These are phyloP conservation scores for Cephus runcator DNA, from an alignment of 2,888 invertebrate species.

Conservation along the genomic window DNA sequence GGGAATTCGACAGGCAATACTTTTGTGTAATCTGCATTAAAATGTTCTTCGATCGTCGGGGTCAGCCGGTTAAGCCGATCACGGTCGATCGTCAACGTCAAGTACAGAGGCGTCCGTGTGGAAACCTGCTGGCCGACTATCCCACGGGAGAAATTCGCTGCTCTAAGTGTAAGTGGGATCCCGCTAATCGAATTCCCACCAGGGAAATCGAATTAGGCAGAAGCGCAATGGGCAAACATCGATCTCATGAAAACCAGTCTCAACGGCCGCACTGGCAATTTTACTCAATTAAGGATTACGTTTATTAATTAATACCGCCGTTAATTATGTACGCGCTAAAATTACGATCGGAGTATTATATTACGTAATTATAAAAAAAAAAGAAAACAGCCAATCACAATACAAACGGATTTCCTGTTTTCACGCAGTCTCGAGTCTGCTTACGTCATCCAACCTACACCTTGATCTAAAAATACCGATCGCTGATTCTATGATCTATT, in stretches of 20 bases:
- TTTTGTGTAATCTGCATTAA: neutral
- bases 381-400: neutral
- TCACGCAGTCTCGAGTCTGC: slow-evolving; percentile 28
- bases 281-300: neutral
- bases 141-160: neutral
- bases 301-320: neutral
- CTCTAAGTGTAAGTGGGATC: neutral
- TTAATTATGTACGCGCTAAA: neutral
- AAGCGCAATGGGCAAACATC: neutral
- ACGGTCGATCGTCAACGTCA: neutral
- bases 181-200: neutral
- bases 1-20: neutral
- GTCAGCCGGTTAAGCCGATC: neutral
- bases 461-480: slow-evolving; percentile 57
- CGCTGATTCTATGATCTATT: slow-evolving; percentile 48
- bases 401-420: slow-evolving; percentile 45
- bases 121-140: neutral
- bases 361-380: neutral
- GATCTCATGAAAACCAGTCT: neutral
- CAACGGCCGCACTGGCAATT: neutral
- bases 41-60: too few relatives aligned
- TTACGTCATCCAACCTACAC: slow-evolving; percentile 59
- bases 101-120: neutral
- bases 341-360: neutral
- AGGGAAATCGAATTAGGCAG: neutral